These are phyloP conservation scores for Melanotaenia nigrans DNA, from an alignment of 2,797 vertebrate genomes.

Conservation along the genomic window DNA sequence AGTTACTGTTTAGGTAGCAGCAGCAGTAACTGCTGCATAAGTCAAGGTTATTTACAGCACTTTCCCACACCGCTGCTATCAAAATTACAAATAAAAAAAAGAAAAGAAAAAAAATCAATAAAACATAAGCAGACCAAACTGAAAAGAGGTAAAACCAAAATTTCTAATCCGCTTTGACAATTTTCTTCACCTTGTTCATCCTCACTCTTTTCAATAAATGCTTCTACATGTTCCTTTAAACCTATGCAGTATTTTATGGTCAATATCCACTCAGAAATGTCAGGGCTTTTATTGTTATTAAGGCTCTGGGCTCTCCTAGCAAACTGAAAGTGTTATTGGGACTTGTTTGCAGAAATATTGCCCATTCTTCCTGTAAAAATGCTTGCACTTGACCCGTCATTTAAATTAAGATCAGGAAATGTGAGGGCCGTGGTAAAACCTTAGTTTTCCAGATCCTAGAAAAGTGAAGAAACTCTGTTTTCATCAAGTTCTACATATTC, in stretches of 20 bases:
- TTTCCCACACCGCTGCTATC: background rate
- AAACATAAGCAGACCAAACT: background rate
- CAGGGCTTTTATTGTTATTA: background rate
- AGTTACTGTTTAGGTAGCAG: background rate
- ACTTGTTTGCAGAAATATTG: background rate
- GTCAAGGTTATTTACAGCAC: constrained; percentile 2
- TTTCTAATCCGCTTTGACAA: background rate
- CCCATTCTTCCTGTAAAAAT: background rate
- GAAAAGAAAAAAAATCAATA: background rate
- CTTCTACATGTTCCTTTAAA: too few relatives aligned
- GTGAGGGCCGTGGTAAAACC: background rate
- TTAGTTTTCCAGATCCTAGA: background rate
- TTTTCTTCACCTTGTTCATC: background rate
- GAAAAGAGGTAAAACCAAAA: background rate
- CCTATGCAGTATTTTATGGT: too few relatives aligned
- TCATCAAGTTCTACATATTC: background rate
- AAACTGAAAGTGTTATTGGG: too few relatives aligned
- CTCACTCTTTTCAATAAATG: background rate
- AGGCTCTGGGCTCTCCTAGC: too few relatives aligned
- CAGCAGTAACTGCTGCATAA: background rate
- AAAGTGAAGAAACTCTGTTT: background rate
- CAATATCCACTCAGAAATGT: too few relatives aligned
- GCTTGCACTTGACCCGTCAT: background rate
- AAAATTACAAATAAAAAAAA: background rate
- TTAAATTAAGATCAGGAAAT: background rate